Evolutionary conservation across 2,797 vertebrate species (phyloP), one percentile per base, ranked within the genome.

Genomic region (Sebastes wilsoni): DNA sequence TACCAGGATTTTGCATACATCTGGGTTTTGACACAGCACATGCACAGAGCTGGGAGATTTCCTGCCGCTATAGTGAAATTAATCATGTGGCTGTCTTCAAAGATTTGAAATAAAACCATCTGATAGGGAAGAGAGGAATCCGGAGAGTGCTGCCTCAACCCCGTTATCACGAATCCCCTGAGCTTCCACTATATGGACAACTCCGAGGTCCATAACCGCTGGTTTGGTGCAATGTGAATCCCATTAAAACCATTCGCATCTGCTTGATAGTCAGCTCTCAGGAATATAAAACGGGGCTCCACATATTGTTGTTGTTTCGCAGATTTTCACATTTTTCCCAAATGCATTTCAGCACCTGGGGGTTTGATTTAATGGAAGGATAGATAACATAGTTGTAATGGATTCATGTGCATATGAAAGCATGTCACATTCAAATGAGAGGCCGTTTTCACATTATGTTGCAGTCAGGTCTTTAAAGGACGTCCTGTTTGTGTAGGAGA

Each of bases 351-450:
- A 79, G 49, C 81, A 84, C 84, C 71, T 55, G n/a, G 64, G 72
- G 80, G 61, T 82, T 90, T 84, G 83, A 90, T 90, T 88, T 92
- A 87, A 89, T 86, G 86, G 88, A 80, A 77, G 80, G 82, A 82
- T 77, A 73, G 80, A 79, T 79, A 88, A 83, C 77, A 79, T 36
- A 70, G 38, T n/a, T 77, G 36, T 66, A 77, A 87, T 68, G 52
- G 85, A 86, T 79, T 75, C 46, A 61, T 60, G 25, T 58, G 78
- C 81, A 77, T 38, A 84, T 62, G 32, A 27, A 77, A 86, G 77
- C 67, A 49, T 42, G 55, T 83, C 42, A 76, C 22, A 69, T 84
- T 83, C 71, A 79, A 79, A 82, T 52, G n/a, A 77, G 36, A 60
- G 27, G 13, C 20, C 20, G 10, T 70, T 84, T 77, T 55, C 38